A percentile compares a stretch with the other conserved stretches of the same genome.
These are phyloP conservation scores for Sorex araneus DNA, from an alignment of 2,113 vertebrate genomes.

Conservation along the genomic window DNA sequence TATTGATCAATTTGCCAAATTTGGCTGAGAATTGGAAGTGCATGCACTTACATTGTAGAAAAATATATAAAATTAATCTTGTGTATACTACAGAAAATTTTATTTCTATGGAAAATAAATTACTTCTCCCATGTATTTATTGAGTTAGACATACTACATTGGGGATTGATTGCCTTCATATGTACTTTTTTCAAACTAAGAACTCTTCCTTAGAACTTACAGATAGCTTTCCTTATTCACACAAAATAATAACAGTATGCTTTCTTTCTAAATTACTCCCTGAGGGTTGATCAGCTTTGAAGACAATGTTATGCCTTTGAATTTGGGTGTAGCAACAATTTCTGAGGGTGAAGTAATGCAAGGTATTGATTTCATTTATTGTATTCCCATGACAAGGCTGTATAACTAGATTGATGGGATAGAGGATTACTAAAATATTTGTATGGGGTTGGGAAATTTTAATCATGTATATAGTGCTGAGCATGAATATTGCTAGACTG, in stretches of 20 bases:
- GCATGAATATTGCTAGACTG: slow-evolving; percentile 34
- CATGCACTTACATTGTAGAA: slow-evolving; percentile 9
- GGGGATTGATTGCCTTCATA: background rate
- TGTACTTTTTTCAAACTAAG: slow-evolving; percentile 39
- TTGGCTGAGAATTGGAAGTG: background rate
- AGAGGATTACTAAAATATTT: slow-evolving; percentile 62
- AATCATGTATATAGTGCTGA: slow-evolving; percentile 54
- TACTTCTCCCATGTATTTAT: background rate
- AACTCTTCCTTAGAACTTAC: slow-evolving; percentile 52
- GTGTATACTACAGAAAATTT: slow-evolving; percentile 19
- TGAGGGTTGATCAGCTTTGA: slow-evolving; percentile 19
- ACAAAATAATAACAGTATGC: background rate
- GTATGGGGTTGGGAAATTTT: slow-evolving; percentile 45
- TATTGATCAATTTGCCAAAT: background rate
- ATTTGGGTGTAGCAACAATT: slow-evolving; percentile 29
- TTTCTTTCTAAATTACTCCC: slow-evolving; percentile 45
- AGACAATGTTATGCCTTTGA: slow-evolving; percentile 50
- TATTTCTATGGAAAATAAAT: slow-evolving; percentile 58
- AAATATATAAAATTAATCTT: slow-evolving; percentile 11
- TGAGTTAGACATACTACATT: background rate
- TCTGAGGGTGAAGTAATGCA: slow-evolving; percentile 62
- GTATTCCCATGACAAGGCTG: slow-evolving; percentile 36
- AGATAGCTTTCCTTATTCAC: slow-evolving; percentile 38
- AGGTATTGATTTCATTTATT: slow-evolving; percentile 72
- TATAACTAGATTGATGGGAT: slow-evolving; percentile 32